phyloP scores from a whole-genome alignment of 2,113 vertebrate genomes.

The Budorcas taxicolor region DNA sequence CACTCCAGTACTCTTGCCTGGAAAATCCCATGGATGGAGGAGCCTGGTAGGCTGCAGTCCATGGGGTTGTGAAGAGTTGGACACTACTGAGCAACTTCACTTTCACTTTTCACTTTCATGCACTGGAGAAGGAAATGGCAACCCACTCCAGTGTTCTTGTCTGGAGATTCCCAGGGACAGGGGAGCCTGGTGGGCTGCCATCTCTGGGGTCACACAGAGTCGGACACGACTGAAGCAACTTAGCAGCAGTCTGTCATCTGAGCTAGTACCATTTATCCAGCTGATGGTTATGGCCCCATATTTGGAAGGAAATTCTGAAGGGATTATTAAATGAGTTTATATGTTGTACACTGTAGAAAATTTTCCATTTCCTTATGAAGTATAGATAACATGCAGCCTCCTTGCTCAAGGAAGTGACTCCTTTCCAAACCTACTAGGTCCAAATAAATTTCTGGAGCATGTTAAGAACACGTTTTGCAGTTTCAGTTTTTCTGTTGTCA shows the following conservation, averaged over 20 bases:
- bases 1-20: no score
- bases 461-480: not conserved
- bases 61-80: no score
- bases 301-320: not conserved
- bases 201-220: no score
- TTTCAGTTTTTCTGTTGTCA: not conserved
- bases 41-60: no score
- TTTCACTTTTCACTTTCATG: no score
- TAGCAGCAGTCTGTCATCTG: not conserved
- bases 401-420: not conserved
- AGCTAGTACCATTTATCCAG: not conserved
- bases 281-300: not conserved
- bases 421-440: not conserved
- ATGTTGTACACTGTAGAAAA: not conserved
- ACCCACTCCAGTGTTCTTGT: no score
- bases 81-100: no score
- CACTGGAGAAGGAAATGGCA: no score
- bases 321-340: not conserved
- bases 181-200: no score
- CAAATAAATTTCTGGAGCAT: not conserved
- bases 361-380: not conserved
- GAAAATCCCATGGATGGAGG: no score
- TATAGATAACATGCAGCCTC: not conserved
- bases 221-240: no score
- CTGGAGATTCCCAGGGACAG: no score